A percentile compares a stretch with the other conserved stretches of the same genome.
Conservation (phyloP, 2,113 vertebrate species). For the Coptodon bakossiorum region DNA sequence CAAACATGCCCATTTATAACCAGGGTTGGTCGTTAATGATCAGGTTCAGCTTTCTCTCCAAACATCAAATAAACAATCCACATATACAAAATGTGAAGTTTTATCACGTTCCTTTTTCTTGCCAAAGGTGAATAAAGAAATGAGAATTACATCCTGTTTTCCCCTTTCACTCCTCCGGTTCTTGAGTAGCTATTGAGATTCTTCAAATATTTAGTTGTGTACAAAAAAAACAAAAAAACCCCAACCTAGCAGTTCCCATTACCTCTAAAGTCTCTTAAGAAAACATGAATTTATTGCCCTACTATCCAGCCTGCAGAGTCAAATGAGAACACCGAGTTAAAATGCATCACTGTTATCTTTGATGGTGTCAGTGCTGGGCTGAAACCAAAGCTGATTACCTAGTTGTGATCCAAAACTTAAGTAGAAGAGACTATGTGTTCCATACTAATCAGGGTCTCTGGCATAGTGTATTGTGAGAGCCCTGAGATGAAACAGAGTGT, state of each 20-base stretch:
- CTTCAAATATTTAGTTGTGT: neutral
- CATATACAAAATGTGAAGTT: neutral
- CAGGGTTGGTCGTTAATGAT: neutral
- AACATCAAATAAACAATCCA: neutral
- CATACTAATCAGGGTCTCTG: slow-evolving; percentile 50
- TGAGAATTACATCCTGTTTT: neutral
- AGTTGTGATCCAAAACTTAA: slow-evolving; percentile 42
- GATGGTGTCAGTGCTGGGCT: slow-evolving; percentile 24
- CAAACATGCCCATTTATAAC: neutral
- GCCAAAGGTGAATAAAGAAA: neutral
- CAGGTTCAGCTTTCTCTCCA: neutral
- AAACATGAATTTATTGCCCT: neutral
- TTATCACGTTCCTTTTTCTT: neutral
- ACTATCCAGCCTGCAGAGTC: neutral
- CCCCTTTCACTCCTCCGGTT: neutral
- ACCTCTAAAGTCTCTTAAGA: neutral
- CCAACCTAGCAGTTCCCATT: neutral
- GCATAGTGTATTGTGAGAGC: slow-evolving; percentile 39
- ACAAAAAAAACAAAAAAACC: neutral
- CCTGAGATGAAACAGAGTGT: slow-evolving; percentile 51
- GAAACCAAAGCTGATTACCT: slow-evolving; percentile 46
- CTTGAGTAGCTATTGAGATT: neutral
- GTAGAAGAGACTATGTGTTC: slow-evolving; percentile 14
- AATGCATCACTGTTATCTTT: slow-evolving; percentile 18
- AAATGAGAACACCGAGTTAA: slow-evolving; percentile 3